Percentiles rank a stretch among this genome's conserved stretches.
Evolutionary conservation across 2,888 invertebrate species (phyloP).

Genomic region (Thymelicus acteon): DNA sequence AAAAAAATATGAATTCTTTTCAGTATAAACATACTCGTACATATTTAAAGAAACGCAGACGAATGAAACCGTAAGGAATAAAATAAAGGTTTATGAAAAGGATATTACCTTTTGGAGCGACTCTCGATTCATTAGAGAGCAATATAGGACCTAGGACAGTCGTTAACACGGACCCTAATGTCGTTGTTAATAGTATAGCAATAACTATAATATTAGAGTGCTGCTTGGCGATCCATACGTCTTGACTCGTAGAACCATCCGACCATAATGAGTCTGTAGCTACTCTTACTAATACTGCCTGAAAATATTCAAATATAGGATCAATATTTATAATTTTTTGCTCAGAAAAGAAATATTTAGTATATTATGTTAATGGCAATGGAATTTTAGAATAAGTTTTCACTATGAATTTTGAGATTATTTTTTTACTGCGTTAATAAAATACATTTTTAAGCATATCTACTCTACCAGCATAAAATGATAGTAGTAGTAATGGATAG

Average conservation of each 20-base stretch:
- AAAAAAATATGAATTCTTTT: too few species aligned
- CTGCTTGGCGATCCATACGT: conserved; percentile 66
- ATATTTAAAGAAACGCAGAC: background rate
- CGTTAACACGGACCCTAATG: conserved; percentile 71
- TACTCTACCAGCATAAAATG: too few species aligned
- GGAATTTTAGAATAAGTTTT: too few species aligned
- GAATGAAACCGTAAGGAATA: background rate
- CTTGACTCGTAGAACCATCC: conserved; percentile 60
- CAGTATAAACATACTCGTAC: too few species aligned
- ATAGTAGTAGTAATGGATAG: too few species aligned
- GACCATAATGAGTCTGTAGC: conserved; percentile 74
- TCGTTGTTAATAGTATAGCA: conserved; percentile 72
- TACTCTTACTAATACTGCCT: conserved; percentile 77
- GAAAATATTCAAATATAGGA: conserved; percentile 50
- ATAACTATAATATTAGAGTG: conserved; percentile 80
- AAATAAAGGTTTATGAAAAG: background rate
- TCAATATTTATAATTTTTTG: too few species aligned
- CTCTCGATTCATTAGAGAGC: conserved; percentile 67
- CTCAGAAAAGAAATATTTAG: too few species aligned
- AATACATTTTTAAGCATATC: too few species aligned
- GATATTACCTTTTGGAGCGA: conserved; percentile 68
- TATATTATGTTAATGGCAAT: too few species aligned
- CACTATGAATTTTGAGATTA: too few species aligned
- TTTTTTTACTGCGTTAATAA: too few species aligned
- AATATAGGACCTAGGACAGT: conserved; percentile 73